phyloP scores from a whole-genome alignment of 1,140 invertebrate genomes.

The Fopius arisanus region DNA sequence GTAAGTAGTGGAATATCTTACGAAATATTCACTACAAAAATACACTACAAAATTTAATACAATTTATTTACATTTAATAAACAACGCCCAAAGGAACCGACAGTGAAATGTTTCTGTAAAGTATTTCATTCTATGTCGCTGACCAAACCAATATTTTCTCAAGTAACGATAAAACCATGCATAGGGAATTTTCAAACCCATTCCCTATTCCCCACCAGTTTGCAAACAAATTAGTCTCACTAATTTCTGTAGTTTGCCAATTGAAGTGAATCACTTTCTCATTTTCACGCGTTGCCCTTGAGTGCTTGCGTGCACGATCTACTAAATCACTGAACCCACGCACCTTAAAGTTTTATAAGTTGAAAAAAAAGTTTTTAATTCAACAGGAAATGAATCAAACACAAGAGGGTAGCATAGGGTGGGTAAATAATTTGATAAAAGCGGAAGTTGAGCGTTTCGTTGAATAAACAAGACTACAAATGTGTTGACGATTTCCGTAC shows the following conservation, averaged over 20 bases:
- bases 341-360: background rate
- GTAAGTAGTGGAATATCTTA: no score
- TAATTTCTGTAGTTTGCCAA: background rate
- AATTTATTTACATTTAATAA: no score
- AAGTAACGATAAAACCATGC: no score
- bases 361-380: background rate
- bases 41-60: no score
- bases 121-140: no score
- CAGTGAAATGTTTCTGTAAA: no score
- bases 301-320: background rate
- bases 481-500: background rate
- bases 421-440: background rate
- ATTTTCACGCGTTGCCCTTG: background rate
- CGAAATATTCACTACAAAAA: no score
- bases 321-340: background rate
- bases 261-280: background rate
- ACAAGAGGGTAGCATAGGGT: background rate
- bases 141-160: no score
- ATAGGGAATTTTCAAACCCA: background rate
- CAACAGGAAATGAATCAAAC: background rate
- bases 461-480: conserved; percentile 1
- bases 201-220: background rate
- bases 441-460: background rate
- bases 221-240: background rate
- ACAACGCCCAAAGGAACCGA: no score